Evolutionary conservation across 1,140 invertebrate genomes (phyloP), one percentile per base, ranked within the genome.

Genomic region (Hermetia illucens): DNA sequence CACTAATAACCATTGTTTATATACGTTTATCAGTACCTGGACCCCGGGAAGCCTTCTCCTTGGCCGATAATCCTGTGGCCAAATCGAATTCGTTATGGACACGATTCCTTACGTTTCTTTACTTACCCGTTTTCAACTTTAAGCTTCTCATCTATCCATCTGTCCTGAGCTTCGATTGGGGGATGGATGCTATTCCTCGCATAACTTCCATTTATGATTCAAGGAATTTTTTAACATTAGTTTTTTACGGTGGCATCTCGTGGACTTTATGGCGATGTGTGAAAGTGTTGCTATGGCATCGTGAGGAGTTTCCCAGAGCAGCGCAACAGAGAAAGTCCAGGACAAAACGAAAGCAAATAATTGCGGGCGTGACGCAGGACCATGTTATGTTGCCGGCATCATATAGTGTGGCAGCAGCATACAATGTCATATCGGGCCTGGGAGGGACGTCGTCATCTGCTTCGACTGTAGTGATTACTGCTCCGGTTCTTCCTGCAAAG

Each of bases 81-180:
- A 75, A 78, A 43, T 76, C 81, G 36, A 70, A 75, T 3, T 77
- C 75, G 2, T 55, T 74, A 13, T 59, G 81, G 36, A 79, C 80
- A 13, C 68, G 85, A 31, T 64, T 79, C 16, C 69, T 90, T 36
- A 95, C 89, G 6, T 93, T 93, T 60, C 64, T 77, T 40, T 92
- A 89, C 55, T 70, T 95, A 33, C 89, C 89, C 2, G 77, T 80
- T 4, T 82, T 90, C 46, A 93, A 92, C 60, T 76, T 86, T 42
- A 70, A 74, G 51, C 72, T 95, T 46, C 61, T 95, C 19, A 52
- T 92, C 2, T 86, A 74, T 49, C 90, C 90, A 6, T 72, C 73
- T 44, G 74, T 75, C 32, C 63, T 95, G 20, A 90, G 87, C 55
- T 94, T 92, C 58, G 90, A 95, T 55, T 95, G 90, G 90, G 89